Conservation (phyloP, 2,797 vertebrate genomes). For the Lagocephalus sceleratus region DNA sequence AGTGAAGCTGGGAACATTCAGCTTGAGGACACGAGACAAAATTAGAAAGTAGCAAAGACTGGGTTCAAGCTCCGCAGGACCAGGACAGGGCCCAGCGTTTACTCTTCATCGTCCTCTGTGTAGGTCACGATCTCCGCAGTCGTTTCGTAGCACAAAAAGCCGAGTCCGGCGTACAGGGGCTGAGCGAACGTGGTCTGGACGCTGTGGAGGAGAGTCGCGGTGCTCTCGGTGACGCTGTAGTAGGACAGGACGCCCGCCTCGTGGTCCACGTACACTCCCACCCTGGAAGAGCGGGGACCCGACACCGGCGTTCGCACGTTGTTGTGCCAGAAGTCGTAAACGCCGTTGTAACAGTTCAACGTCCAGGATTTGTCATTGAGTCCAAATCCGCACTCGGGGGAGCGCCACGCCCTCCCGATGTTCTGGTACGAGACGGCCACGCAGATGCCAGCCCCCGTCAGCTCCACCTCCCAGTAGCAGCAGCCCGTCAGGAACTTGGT, state of each 20-base stretch:
- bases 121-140: too few relatives aligned
- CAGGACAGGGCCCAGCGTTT: too few relatives aligned
- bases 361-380: slow-evolving; percentile 15
- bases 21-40: too few relatives aligned
- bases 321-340: neutral
- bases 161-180: slow-evolving; percentile 27
- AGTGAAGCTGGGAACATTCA: too few relatives aligned
- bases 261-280: slow-evolving; percentile 31
- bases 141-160: neutral
- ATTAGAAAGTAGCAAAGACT: too few relatives aligned
- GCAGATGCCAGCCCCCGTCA: slow-evolving; percentile 2
- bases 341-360: neutral
- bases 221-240: slow-evolving; percentile 20
- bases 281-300: neutral
- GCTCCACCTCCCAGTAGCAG: slow-evolving; percentile 29
- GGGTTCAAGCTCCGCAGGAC: too few relatives aligned
- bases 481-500: slow-evolving; percentile 9
- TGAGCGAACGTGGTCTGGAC: slow-evolving; percentile 27
- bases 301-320: neutral
- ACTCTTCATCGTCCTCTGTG: too few relatives aligned
- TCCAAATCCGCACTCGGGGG: neutral
- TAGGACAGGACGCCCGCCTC: slow-evolving; percentile 23
- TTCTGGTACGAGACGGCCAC: slow-evolving; percentile 13
- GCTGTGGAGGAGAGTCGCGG: slow-evolving; percentile 27
- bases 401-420: neutral